Percentiles rank a stretch among this genome's conserved stretches.
Conservation (phyloP, 2,797 vertebrate genomes). For the Crax fasciolata region DNA sequence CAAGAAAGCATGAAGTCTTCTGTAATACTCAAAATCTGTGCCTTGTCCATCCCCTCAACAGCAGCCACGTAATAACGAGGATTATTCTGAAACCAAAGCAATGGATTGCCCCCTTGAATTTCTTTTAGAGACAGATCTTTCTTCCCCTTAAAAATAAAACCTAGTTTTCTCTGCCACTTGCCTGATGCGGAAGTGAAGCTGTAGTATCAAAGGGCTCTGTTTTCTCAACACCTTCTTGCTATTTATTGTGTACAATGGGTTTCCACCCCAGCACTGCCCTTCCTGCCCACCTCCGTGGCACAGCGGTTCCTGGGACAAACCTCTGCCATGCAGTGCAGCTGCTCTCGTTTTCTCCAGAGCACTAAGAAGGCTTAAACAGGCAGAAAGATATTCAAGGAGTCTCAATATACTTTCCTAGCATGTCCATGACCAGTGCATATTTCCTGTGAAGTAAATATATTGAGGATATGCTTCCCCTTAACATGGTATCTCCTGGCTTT, state of each 20-base stretch:
- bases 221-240: background rate
- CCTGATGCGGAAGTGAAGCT: background rate
- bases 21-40: background rate
- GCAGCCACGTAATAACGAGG: constrained; percentile 23
- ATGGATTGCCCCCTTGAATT: constrained; percentile 36
- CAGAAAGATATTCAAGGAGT: constrained; percentile 1
- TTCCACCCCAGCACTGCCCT: background rate
- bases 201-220: background rate
- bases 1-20: constrained; percentile 27
- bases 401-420: background rate
- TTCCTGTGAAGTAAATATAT: background rate
- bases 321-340: background rate
- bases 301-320: background rate
- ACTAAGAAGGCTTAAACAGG: background rate
- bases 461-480: background rate
- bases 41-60: background rate
- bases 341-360: background rate
- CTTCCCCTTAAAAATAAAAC: background rate
- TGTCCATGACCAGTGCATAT: background rate
- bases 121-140: constrained; percentile 13
- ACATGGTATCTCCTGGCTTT: background rate
- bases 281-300: background rate
- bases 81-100: constrained; percentile 66
- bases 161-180: constrained; percentile 33
- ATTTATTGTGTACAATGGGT: background rate